Conservation (phyloP, 2,797 vertebrate genomes). For the Cossypha caffra region DNA sequence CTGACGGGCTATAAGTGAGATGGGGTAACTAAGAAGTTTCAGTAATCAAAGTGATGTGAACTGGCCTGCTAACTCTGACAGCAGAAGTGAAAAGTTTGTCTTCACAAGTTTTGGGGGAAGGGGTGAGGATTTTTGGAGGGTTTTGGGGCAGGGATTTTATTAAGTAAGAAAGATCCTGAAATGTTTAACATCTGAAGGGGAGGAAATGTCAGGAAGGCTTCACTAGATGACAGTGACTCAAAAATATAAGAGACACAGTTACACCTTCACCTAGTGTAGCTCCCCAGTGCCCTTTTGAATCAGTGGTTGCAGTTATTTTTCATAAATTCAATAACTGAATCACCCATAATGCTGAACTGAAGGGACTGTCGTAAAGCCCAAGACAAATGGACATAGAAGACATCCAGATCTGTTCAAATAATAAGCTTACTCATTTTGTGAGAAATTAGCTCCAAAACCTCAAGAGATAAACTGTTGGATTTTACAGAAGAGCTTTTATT, state of each 20-base stretch:
- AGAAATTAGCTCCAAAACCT: not conserved
- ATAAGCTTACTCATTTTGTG: not conserved
- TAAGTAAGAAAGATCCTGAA: not conserved
- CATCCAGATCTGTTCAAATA: not conserved
- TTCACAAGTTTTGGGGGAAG: not conserved
- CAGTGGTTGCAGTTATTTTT: not conserved
- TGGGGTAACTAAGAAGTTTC: not conserved
- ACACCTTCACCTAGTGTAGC: not conserved
- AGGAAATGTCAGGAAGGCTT: not conserved
- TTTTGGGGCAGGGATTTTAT: not conserved
- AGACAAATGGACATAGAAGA: not conserved
- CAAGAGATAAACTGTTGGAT: not conserved
- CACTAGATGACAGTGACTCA: not conserved
- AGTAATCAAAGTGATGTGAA: not conserved
- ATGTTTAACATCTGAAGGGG: not conserved
- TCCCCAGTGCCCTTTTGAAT: not conserved
- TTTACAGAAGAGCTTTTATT: constrained; percentile 45
- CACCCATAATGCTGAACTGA: not conserved
- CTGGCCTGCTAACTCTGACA: not conserved
- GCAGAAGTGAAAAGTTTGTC: not conserved
- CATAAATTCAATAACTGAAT: not conserved
- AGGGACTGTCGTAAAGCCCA: not conserved
- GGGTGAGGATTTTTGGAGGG: not conserved
- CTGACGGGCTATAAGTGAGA: not conserved
- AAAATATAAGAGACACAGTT: not conserved